These are phyloP conservation scores for Bruchidius siliquastri DNA, from an alignment of 2,888 invertebrate genomes.

Conservation along the genomic window DNA sequence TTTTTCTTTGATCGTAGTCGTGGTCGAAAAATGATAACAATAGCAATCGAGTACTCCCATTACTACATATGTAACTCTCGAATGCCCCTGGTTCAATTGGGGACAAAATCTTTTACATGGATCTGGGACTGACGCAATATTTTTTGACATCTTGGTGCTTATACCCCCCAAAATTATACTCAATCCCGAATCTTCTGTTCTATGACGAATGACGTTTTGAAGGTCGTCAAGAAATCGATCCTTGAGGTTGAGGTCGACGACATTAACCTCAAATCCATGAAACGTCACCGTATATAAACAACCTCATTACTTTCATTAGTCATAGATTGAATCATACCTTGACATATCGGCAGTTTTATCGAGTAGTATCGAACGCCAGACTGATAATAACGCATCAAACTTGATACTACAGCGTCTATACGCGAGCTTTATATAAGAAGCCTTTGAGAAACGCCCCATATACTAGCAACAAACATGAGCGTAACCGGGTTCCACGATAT, in stretches of 20 bases:
- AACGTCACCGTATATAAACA: slow-evolving; percentile 6
- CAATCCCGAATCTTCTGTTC: too few relatives aligned
- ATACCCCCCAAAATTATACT: too few relatives aligned
- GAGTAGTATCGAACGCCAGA: background rate
- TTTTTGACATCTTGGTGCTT: too few relatives aligned
- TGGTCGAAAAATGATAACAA: too few relatives aligned
- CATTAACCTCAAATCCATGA: slow-evolving; percentile 2
- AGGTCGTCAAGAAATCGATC: background rate
- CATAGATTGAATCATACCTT: slow-evolving; percentile 5
- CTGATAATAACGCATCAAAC: background rate
- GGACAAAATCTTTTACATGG: too few relatives aligned
- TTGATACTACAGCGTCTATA: background rate
- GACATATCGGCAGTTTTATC: background rate
- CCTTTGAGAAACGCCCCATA: background rate
- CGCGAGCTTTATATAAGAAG: background rate
- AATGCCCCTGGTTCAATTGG: too few relatives aligned
- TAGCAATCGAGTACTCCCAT: too few relatives aligned
- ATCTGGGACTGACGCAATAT: too few relatives aligned
- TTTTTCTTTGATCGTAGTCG: too few relatives aligned
- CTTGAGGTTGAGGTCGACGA: background rate
- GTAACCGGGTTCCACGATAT: slow-evolving; percentile 71
- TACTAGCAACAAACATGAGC: too few relatives aligned
- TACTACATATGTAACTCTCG: too few relatives aligned
- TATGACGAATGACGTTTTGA: background rate
- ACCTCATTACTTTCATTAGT: slow-evolving; percentile 1